Base-by-base conservation (phyloP, 2,113 vertebrate genomes). In the Microtus montanus region DNA sequence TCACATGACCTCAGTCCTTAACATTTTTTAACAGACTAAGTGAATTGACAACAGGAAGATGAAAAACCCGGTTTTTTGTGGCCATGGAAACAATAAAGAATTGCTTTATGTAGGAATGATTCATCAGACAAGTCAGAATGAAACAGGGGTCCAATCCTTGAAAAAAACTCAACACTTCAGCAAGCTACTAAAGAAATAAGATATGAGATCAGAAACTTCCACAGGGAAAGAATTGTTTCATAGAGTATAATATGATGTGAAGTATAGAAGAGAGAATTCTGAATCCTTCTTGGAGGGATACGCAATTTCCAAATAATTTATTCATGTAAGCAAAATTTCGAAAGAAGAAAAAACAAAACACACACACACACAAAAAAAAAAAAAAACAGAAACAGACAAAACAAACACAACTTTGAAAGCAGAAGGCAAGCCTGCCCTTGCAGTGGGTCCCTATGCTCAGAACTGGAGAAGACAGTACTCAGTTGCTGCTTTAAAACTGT, bases 1-100 rank as follows among this genome's bases (percentile, higher is more conserved):
- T 97, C 97, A 95, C 83, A 61, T 94, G 96, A 86, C 6, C 0
- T 13, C 26, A 66, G 38, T 28, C 22, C 19, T 26, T 35, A 28
- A 2, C 24, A 0, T 30, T 38, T 9, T 74, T 41, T 75, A 84
- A 75, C 4, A 49, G 15, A 14, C 83, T 38, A 44, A 17, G 10
- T 33, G n/a, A 87, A 61, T 6, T 11, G 12, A n/a, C 13, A n/a
- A 0, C 70, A 44, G 75, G 74, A 85, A 15, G 49, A 3, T 85
- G 15, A 92, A 87, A 19, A 58, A 5, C 22, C 35, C 64, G 61
- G 22, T 85, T 13, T 22, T 92, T 71, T 87, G 41, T 66, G 74
- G 5, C n/a, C 28, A 49, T 63, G 24, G 87, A 83, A 79, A 33
- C n/a, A 58, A 61, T 44, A 83, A 90, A 5, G 17, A 4, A 33